A percentile compares a stretch with the other conserved stretches of the same genome.
Conservation (phyloP, 2,113 vertebrate species). For the Corythornis cristatus region DNA sequence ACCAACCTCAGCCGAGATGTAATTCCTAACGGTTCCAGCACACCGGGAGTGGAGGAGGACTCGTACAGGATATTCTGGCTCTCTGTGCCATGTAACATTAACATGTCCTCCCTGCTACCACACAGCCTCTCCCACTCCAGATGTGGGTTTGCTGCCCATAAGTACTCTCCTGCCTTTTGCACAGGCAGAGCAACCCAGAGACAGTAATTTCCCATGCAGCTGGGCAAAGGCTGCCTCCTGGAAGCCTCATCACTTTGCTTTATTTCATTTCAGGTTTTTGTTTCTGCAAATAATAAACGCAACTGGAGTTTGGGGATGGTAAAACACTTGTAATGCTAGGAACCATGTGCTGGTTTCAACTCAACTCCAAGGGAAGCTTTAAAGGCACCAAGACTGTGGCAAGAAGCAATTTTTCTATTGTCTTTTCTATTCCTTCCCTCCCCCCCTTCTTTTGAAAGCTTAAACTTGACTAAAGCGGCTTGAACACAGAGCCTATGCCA, state of each 20-base stretch:
- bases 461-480: background rate
- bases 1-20: background rate
- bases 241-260: background rate
- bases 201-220: background rate
- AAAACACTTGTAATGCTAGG: background rate
- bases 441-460: background rate
- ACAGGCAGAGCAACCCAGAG: background rate
- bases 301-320: background rate
- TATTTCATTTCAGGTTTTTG: background rate
- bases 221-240: background rate
- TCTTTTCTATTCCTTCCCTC: background rate
- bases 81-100: background rate
- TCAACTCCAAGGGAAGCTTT: background rate
- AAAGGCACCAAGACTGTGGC: background rate
- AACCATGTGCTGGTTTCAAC: background rate
- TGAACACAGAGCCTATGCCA: background rate
- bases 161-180: background rate
- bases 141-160: background rate
- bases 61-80: background rate
- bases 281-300: background rate
- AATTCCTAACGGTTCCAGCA: background rate
- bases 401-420: conserved; percentile 23
- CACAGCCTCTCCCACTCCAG: conserved; percentile 12
- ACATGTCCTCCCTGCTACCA: background rate
- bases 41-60: background rate